A percentile compares a stretch with the other conserved stretches of the same genome.
Evolutionary conservation across 2,113 vertebrate species (phyloP).

Genomic region (Crypturellus undulatus): DNA sequence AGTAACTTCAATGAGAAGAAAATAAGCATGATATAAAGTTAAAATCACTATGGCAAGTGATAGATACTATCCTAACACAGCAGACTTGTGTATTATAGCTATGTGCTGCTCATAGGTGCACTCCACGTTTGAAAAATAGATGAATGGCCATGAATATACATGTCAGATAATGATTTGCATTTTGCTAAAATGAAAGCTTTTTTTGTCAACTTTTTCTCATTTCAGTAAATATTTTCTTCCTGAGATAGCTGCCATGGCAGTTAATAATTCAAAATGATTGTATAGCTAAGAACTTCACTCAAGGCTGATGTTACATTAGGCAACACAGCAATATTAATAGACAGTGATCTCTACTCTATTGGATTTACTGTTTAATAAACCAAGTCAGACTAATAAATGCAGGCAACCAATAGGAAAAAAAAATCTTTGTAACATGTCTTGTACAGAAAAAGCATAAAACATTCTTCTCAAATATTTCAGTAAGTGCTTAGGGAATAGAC

Average conservation of each 20-base stretch:
- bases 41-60: neutral
- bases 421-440: neutral
- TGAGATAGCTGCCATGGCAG: neutral
- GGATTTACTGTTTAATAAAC: neutral
- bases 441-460: neutral
- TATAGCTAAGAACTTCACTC: neutral
- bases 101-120: neutral
- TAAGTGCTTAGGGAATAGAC: neutral
- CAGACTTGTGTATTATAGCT: neutral
- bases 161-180: neutral
- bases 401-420: neutral
- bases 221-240: neutral
- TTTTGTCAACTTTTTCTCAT: neutral
- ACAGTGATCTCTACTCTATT: neutral
- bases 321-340: neutral
- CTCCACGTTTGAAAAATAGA: neutral
- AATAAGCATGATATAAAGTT: neutral
- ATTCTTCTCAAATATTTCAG: neutral
- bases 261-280: slow-evolving; percentile 25
- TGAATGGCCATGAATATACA: neutral
- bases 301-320: neutral
- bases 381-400: slow-evolving; percentile 3
- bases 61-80: neutral
- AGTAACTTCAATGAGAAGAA: neutral
- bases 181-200: neutral